Evolutionary conservation across 2,797 vertebrate species (phyloP).

Genomic region (Cetoscarus ocellatus): DNA sequence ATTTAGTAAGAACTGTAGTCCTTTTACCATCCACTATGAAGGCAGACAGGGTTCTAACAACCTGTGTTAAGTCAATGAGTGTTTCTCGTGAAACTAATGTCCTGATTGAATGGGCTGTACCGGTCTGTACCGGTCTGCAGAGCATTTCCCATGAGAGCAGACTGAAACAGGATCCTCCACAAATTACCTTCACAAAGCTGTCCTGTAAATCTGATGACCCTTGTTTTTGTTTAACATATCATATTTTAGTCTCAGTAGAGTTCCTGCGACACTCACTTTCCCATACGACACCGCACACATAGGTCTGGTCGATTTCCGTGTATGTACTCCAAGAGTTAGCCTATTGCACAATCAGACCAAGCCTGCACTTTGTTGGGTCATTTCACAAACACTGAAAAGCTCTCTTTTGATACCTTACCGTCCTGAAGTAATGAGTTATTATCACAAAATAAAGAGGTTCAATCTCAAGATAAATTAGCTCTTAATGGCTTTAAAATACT

Average conservation of each 20-base stretch:
- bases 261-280: constrained; percentile 7
- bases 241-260: constrained; percentile 13
- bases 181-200: constrained; percentile 30
- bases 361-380: no score
- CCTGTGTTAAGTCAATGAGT: constrained; percentile 24
- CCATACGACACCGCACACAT: constrained; percentile 9
- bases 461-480: no score
- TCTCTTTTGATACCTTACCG: no score
- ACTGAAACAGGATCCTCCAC: constrained; percentile 26
- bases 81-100: constrained; percentile 24
- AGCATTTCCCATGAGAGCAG: constrained; percentile 32
- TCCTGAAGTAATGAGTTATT: no score
- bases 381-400: no score
- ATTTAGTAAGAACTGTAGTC: no score
- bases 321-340: constrained; percentile 1
- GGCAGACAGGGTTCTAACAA: constrained; percentile 1
- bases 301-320: not conserved
- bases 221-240: constrained; percentile 8
- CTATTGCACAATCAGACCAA: not conserved
- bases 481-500: no score
- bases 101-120: constrained; percentile 23
- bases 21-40: not conserved
- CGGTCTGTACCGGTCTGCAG: not conserved
- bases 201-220: not conserved
- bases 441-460: no score